Conservation (phyloP, 2,888 invertebrate species). For the Corythucha ciliata region DNA sequence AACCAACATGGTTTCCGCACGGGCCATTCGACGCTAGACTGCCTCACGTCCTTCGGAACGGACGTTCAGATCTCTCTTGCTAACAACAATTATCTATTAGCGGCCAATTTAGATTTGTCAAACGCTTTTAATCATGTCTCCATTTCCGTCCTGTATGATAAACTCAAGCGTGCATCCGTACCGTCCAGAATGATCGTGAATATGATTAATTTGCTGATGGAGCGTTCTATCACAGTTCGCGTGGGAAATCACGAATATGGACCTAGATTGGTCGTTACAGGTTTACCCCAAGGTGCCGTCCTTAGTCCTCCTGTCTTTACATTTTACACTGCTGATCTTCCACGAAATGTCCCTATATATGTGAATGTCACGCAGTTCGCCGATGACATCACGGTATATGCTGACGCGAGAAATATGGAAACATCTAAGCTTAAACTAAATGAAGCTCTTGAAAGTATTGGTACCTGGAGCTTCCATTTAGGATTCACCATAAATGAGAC, state of each 20-base stretch:
- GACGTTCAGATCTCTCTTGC: conserved; percentile 6
- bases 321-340: conserved; percentile 1
- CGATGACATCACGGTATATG: conserved; percentile 10
- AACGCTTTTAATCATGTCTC: conserved; percentile 22
- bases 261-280: not conserved
- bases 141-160: not conserved
- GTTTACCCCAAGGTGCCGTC: conserved; percentile 11
- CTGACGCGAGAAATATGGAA: conserved; percentile 17
- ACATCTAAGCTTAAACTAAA: too few relatives aligned
- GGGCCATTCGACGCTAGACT: conserved; percentile 14
- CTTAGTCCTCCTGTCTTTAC: conserved; percentile 15
- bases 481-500: too few relatives aligned
- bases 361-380: conserved; percentile 20
- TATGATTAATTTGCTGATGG: not conserved
- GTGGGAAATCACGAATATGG: not conserved
- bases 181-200: not conserved
- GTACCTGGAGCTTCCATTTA: too few relatives aligned
- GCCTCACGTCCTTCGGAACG: conserved; percentile 1
- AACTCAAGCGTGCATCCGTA: conserved; percentile 6
- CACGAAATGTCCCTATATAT: conserved; percentile 1
- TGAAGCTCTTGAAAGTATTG: too few relatives aligned
- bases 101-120: conserved; percentile 16
- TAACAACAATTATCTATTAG: conserved; percentile 9
- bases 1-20: conserved; percentile 22
- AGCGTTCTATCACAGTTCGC: not conserved